Conservation (phyloP, 92 coral and sea anemone genomes). For the Phenganax marumi region DNA sequence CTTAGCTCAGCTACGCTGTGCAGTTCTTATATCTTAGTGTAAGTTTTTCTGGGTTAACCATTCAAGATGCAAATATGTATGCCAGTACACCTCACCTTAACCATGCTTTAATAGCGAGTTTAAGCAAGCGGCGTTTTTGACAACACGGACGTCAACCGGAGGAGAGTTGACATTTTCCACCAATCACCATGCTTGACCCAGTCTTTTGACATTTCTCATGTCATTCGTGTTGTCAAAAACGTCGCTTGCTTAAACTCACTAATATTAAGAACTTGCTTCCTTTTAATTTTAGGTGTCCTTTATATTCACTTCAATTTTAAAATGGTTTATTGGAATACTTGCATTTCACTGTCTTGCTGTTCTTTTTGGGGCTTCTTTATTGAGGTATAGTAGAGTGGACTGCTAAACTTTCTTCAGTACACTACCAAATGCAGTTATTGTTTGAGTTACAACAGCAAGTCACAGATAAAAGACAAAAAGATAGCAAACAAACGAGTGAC, state of each 20-base stretch:
- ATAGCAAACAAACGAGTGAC: no score
- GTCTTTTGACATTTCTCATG: no score
- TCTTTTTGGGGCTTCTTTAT: slow-evolving; percentile 82
- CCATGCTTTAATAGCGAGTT: neutral
- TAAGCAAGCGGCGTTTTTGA: no score
- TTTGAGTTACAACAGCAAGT: slow-evolving; percentile 66
- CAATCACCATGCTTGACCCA: no score
- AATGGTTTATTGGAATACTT: slow-evolving; percentile 30
- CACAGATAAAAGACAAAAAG: no score
- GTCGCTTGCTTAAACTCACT: no score
- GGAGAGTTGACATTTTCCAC: no score
- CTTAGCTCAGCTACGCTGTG: no score
- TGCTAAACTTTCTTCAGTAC: slow-evolving; percentile 43
- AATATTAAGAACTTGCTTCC: neutral
- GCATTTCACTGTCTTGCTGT: slow-evolving; percentile 72
- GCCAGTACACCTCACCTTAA: neutral
- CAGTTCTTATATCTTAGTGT: no score
- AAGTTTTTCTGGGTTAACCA: no score
- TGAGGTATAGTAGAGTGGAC: slow-evolving; percentile 51
- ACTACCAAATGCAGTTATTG: slow-evolving; percentile 73
- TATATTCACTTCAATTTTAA: slow-evolving; percentile 13
- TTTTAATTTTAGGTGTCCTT: slow-evolving; percentile 17
- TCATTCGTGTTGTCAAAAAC: no score
- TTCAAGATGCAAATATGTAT: neutral
- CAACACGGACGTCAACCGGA: no score